A percentile compares a stretch with the other conserved stretches of the same genome.
Conservation (phyloP, 2,797 vertebrate species). For the Myoxocephalus aenaeus region DNA sequence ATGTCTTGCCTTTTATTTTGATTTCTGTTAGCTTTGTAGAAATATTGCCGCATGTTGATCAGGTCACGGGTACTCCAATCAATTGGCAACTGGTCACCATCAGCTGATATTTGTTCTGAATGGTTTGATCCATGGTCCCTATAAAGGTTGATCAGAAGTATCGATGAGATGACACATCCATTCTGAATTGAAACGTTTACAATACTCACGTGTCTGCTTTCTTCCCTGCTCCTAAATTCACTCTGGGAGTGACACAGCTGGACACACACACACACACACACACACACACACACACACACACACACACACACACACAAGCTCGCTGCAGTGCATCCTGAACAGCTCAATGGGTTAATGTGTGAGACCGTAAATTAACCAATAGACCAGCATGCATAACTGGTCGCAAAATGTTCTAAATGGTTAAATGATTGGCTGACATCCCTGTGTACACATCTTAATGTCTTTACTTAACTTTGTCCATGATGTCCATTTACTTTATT, state of each 20-base stretch:
- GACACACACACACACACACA: neutral
- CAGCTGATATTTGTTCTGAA: no score
- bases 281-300: neutral
- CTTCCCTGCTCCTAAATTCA: neutral
- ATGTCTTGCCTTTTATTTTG: no score
- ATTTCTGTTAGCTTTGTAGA: no score
- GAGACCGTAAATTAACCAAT: neutral
- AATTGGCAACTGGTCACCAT: no score
- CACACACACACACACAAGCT: neutral
- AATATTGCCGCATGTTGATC: no score
- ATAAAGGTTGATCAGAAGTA: no score
- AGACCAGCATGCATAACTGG: neutral
- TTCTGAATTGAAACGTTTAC: no score
- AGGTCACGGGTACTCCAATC: no score
- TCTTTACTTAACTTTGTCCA: neutral
- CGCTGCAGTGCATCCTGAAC: neutral
- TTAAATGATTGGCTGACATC: neutral
- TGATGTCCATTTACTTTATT: neutral
- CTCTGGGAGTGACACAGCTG: neutral
- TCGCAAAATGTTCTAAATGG: neutral
- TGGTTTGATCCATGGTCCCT: no score
- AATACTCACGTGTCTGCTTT: no score
- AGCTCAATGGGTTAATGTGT: neutral
- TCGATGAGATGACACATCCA: no score
- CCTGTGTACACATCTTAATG: neutral